Evolutionary conservation across 2,797 vertebrate species (phyloP), one percentile per base, ranked within the genome.

Genomic region (Parambassis ranga): DNA sequence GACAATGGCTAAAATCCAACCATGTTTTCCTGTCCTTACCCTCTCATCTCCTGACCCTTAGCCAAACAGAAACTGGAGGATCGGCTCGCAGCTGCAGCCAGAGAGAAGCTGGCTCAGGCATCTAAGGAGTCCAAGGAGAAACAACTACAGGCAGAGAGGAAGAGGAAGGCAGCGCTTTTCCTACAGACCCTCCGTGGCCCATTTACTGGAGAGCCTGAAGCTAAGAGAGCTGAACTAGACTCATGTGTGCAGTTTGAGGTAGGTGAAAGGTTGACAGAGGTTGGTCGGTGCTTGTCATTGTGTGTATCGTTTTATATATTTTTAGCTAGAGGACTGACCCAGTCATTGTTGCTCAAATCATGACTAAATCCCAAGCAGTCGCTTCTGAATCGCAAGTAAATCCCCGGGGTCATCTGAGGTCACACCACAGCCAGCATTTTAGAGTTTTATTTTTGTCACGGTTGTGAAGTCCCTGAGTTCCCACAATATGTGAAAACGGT

Each of bases 91-190:
- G 96, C 96, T 15, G 98, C 98, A 7, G 98, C 98, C 23, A 87
- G 98, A 47, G 97, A 99, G 68, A 99, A 99, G 84, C 94, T 99
- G 64, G 97, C 96, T 27, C 98, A 99, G 83, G 98, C 96, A 0
- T 96, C 96, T 32, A 99, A 99, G 85, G 98, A 99, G 79, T 98
- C 95, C 0, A 98, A 98, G 80, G 98, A 99, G 85, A 98, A 98
- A 81, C 98, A 99, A 85, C 93, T 99, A 3, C 98, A 99, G 81
- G 97, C 97, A 0, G 98, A 99, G 77, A 94, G 97, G 38, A 99
- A 98, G 78, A 94, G 96, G 84, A 98, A 98, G 75, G 98, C 98
- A 0, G 96, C 97, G 0, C 89, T 99, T 26, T 99, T 99, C 75
- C 86, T 99, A 11, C 96, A 98, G 74, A 98, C 94, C 18, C 89